Evolutionary conservation across 2,113 vertebrate species (phyloP).

Genomic region (Chaenogobius annularis): DNA sequence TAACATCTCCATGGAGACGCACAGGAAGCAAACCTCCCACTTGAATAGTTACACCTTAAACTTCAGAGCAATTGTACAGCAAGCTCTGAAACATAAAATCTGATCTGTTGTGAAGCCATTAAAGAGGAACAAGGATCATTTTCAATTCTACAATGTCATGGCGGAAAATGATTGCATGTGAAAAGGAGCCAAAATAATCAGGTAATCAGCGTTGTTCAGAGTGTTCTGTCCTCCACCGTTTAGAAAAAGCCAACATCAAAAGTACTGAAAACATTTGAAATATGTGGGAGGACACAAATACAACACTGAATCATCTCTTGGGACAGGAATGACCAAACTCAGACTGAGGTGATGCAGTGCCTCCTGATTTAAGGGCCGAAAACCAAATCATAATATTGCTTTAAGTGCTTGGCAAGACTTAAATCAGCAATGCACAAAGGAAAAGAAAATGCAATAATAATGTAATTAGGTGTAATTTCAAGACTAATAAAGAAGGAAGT

Average conservation of each 20-base stretch:
- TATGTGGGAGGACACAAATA: constrained; percentile 19
- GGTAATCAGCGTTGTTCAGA: constrained; percentile 1
- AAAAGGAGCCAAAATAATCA: constrained; percentile 34
- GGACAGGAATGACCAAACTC: constrained; percentile 44
- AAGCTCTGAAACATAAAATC: not conserved
- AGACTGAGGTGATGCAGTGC: constrained; percentile 13
- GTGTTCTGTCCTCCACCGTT: constrained; percentile 18
- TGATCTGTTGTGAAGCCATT: not conserved
- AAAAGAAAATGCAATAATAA: not conserved
- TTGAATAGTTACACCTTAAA: not conserved
- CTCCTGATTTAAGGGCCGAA: not conserved
- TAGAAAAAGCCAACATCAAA: constrained; percentile 29
- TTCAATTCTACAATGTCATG: not conserved
- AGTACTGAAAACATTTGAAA: constrained; percentile 35
- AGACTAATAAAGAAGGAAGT: not conserved
- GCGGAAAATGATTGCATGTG: not conserved
- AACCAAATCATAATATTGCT: not conserved
- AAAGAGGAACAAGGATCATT: not conserved
- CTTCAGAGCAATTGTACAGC: constrained; percentile 1
- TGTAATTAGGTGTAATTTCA: not conserved
- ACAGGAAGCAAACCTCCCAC: not conserved
- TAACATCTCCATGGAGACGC: not conserved
- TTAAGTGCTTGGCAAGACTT: constrained; percentile 4
- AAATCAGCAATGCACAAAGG: not conserved
- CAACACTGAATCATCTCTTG: constrained; percentile 19